Percentiles rank a stretch among this genome's conserved stretches.
Conservation (phyloP, 2,797 vertebrate genomes). For the Harpagifer antarcticus region DNA sequence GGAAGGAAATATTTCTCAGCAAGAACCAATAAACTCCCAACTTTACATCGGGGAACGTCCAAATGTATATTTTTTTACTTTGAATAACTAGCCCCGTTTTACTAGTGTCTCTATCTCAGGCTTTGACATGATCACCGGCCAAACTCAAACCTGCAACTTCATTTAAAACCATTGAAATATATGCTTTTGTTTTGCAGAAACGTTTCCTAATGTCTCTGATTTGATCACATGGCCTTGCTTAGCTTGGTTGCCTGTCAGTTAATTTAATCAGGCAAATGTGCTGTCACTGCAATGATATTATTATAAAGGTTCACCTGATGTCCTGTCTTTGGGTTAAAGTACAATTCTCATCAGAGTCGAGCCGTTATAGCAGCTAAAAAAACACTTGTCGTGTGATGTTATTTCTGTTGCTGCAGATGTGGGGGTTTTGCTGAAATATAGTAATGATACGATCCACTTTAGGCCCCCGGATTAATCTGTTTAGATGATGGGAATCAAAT, state of each 20-base stretch:
- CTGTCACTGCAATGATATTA: neutral
- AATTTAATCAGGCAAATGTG: slow-evolving; percentile 23
- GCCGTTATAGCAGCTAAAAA: slow-evolving; percentile 31
- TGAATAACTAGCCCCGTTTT: neutral
- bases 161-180: slow-evolving; percentile 39
- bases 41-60: neutral
- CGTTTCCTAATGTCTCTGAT: slow-evolving; percentile 41
- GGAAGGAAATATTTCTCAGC: neutral
- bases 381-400: slow-evolving; percentile 22
- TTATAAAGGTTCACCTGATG: slow-evolving; percentile 8
- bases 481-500: slow-evolving; percentile 72
- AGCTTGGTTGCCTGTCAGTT: neutral
- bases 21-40: neutral
- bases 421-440: slow-evolving; percentile 54
- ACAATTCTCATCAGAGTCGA: neutral
- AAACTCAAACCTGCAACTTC: slow-evolving; percentile 9
- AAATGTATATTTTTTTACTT: neutral
- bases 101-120: neutral
- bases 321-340: neutral
- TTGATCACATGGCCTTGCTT: slow-evolving; percentile 27
- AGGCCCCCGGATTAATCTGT: slow-evolving; percentile 64
- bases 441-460: slow-evolving; percentile 58
- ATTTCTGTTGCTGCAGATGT: slow-evolving; percentile 45
- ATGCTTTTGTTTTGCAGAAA: slow-evolving; percentile 34
- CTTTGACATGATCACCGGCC: slow-evolving; percentile 15